Evolutionary conservation across 1,140 invertebrate species (phyloP), one percentile per base, ranked within the genome.

Genomic region (Oryctes rhinoceros): DNA sequence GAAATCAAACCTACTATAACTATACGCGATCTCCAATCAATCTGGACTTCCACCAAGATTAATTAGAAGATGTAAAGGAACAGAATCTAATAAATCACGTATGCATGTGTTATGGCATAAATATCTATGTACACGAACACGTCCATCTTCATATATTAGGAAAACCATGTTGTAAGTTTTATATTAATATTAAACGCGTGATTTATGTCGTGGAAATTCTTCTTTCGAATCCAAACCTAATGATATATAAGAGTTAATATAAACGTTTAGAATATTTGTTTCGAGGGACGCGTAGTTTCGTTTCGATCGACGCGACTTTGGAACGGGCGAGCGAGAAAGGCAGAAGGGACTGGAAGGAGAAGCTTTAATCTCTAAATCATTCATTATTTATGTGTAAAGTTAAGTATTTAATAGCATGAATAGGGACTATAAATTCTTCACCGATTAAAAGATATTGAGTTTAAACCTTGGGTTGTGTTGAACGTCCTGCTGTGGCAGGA

Each of bases 331-430:
- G 13, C n/a, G 49, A 53, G 49, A 53, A 53, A 53, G 49, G 13
- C 13, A 53, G 49, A 18, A 53, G 39, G 44, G 37, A 76, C 7
- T 11, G 11, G 37, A 44, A 30, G 15, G 30, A n/a, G 35, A 76
- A 10, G 37, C 15, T 76, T 76, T 76, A 76, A 76, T 76, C 74
- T 76, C 44, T 76, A 76, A 76, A 76, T 76, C 74, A 76, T 76
- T 76, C 74, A 76, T 76, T 76, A 76, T 76, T 76, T 76, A 76
- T 76, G 74, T 76, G 74, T 76, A 76, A 76, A 76, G 74, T 76
- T 76, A 76, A 76, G 74, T 76, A 76, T 76, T 76, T 76, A 76
- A 76, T 76, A 76, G 74, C 74, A 76, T 48, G 74, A 76, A 76
- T 44, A 76, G 74, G 44, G 74, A 39, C 74, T 76, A 76, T 76